Conservation (phyloP, 2,113 vertebrate species). For the Saimiri boliviensis region DNA sequence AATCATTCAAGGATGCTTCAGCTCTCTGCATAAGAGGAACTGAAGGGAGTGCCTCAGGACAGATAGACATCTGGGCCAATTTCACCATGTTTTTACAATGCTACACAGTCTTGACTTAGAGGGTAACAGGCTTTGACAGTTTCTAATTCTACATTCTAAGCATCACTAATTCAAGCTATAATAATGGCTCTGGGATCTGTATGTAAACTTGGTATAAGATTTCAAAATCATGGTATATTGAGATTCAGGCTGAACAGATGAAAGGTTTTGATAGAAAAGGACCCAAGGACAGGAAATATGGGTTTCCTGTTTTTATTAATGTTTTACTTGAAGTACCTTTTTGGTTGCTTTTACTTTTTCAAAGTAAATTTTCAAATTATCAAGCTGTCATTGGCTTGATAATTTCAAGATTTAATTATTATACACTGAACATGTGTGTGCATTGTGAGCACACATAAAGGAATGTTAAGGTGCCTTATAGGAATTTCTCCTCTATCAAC, state of each 20-base stretch:
- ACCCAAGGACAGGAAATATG: background rate
- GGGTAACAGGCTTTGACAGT: background rate
- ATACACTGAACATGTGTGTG: background rate
- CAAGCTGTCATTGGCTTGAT: background rate
- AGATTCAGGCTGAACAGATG: background rate
- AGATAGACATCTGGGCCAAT: background rate
- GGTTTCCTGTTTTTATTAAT: constrained; percentile 35
- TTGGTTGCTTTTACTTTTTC: background rate
- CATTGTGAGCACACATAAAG: background rate
- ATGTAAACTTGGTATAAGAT: background rate
- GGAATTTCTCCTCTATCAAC: background rate
- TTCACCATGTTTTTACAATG: background rate
- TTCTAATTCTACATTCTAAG: background rate
- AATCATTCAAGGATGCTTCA: background rate
- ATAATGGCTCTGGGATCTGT: background rate
- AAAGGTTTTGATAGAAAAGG: background rate
- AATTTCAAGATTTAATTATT: constrained; percentile 16
- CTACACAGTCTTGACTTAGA: background rate
- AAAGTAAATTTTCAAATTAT: too few relatives aligned
- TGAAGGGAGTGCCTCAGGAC: background rate
- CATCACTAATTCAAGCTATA: background rate
- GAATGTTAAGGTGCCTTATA: background rate
- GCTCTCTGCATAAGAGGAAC: background rate
- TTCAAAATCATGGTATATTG: background rate
- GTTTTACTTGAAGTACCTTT: background rate